Evolutionary conservation across 2,797 vertebrate genomes (phyloP), one percentile per base, ranked within the genome.

Genomic region (Lycodopsis pacificus): DNA sequence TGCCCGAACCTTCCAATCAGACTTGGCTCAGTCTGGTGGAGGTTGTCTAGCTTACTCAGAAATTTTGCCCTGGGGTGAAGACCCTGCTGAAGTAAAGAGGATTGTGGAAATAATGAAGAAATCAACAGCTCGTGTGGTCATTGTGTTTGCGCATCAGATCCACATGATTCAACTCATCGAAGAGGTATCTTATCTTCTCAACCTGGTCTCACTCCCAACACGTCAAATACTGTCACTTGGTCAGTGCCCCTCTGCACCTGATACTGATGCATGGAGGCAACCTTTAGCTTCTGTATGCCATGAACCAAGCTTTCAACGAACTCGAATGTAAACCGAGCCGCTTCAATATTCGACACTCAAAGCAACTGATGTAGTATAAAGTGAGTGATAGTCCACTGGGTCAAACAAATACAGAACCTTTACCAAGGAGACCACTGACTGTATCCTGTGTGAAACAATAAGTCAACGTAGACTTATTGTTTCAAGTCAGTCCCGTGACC

Each of bases 41-140:
- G 82, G 86, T n/a, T 93, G 94, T 68, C 80, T 93, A 62, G 91
- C 91, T 1, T 95, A 92, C 57, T 70, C 80, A 14, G 91, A 94
- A 59, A 72, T 92, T 25, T 79, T 94, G 15, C 91, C 92, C 0
- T 69, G 74, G 69, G 79, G 69, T 38, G 85, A 84, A 15, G 68
- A 93, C 61, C 36, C 13, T 22, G 17, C 46, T 86, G 48, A 85
- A 67, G n/a, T 83, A 0, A 64, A 8, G 20, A 82, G 87, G 66
- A 90, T 90, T 62, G 87, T 89, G 44, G 22, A 69, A 20, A 36
- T 85, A 14, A 88, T 91, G 76, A 85, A 51, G 67, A 80, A 48
- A 49, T 90, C 90, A 4, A 85, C 87, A 25, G 81, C 90, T 66
- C 87, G 71, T 11, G 86, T 90, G 20, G 79, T 91, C 65, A 88